Evolutionary conservation across 2,113 vertebrate species (phyloP).

Genomic region (Heterotis niloticus): DNA sequence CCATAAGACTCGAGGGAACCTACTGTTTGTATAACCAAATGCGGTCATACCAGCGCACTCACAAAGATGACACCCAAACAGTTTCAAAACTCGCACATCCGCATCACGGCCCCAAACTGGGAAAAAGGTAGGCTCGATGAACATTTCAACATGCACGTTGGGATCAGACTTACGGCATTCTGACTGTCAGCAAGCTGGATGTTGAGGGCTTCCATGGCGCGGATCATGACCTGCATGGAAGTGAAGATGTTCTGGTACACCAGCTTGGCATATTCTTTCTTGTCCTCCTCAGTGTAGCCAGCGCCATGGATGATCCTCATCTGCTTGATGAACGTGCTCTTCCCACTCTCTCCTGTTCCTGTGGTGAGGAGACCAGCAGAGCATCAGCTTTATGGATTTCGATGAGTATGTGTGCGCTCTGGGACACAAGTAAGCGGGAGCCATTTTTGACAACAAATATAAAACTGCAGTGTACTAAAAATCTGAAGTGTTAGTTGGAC

Average conservation of each 20-base stretch:
- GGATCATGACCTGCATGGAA: conserved; percentile 79
- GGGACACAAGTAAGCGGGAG: too few relatives aligned
- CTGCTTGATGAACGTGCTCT: conserved; percentile 89
- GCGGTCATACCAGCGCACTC: too few relatives aligned
- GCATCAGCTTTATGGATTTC: background rate
- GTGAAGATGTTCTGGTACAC: conserved; percentile 84
- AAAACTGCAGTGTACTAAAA: too few relatives aligned
- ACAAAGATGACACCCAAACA: too few relatives aligned
- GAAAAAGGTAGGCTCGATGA: too few relatives aligned
- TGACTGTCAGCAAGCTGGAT: conserved; percentile 64
- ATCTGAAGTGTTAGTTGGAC: too few relatives aligned
- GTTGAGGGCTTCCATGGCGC: conserved; percentile 73
- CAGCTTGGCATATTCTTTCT: conserved; percentile 75
- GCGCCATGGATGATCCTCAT: conserved; percentile 89
- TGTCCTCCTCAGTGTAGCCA: conserved; percentile 82
- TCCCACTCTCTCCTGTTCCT: conserved; percentile 87
- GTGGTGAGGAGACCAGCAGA: background rate
- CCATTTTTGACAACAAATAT: too few relatives aligned
- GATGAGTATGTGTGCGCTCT: background rate
- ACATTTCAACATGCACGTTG: too few relatives aligned
- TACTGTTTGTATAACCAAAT: too few relatives aligned
- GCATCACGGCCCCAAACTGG: too few relatives aligned
- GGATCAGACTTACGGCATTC: conserved; percentile 73
- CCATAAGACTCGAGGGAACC: too few relatives aligned
- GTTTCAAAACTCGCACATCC: too few relatives aligned